Base-by-base conservation (phyloP, 2,797 vertebrate species). In the Nyctalus aviator region DNA sequence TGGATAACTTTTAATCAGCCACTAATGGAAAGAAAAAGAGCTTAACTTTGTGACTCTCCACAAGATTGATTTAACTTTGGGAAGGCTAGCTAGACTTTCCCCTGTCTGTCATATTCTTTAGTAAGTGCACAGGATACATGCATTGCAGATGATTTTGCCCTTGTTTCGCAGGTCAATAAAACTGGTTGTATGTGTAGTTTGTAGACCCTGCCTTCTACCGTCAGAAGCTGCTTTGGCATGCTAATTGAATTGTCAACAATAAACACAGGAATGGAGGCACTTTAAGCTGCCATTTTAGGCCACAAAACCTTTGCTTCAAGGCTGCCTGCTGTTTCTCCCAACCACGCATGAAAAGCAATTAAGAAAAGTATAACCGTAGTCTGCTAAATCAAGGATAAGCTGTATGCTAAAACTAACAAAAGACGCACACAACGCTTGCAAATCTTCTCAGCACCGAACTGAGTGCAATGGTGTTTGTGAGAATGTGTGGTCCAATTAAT, bases 401-500 rank as follows among this genome's bases (percentile, higher is more conserved):
- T 35, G 20, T 92, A 89, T 44, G 72, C 92, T 84, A 57, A 77
- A 95, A 93, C 69, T 94, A 88, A 96, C 93, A 93, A 95, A 97
- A 97, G 96, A 84, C 44, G 76, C 64, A 78, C 64, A 91, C 62
- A 94, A 93, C 2, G 27, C 95, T 91, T 90, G 90, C 81, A 95
- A 88, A 95, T 94, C 93, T 96, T 93, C 93, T 96, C 95, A 73
- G 84, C 68, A 77, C 81, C 87, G 95, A 95, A 87, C 91, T 71
- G 79, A 91, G 88, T 15, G 14, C 59, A 81, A 18, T 91, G 93
- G 94, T 85, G 93, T 76, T 72, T 41, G 37, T 85, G 71, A 96
- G 95, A 97, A 87, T 93, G 94, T 94, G 96, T 97, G 97, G 95
- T 41, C 25, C 92, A 30, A 11, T 96, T 95, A 97, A 96, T 73